Base-by-base conservation (phyloP, 2,888 invertebrate species). In the Beris morrisii region DNA sequence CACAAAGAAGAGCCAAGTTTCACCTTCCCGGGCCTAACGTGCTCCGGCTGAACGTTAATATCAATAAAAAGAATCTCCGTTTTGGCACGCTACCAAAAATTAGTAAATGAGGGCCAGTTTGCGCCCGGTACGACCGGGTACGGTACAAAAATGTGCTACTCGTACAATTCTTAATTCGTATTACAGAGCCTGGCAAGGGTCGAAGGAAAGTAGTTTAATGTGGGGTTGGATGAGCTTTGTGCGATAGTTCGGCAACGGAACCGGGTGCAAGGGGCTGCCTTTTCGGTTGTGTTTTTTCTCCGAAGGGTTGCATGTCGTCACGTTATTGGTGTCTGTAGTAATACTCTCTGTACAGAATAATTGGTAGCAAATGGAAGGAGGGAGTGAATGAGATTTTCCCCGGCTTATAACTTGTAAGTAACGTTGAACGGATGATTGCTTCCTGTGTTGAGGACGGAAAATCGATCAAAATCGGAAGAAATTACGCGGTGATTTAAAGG, bases 281-380 rank as follows among this genome's bases (percentile, higher is more conserved):
- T 13, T 12, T 15, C 43, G 12, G 52, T 15, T 28, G 38, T 15
- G 15, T 9, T 56, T 32, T 15, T 15, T 4, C 52, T 38, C 13
- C 38, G 13, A 65, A 64, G 72, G 73, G 72, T 80, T 77, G 80
- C 80, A 78, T 79, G 80, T 79, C 78, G 78, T 79, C 80, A 80
- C 79, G 80, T 79, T 79, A 78, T 78, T 65, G 52, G 69, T 69
- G 69, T 69, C 67, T 69, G 67, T 56, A 69, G 64, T 69, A 69
- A 69, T 69, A 69, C 65, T 67, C 69, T 65, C 61, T 56, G 67
- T 46, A 63, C 65, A 57, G 57, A 65, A 65, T 69, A 67, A 69
- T 67, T 69, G 69, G 65, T 65, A 59, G 67, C 65, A 67, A 66
- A 65, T 56, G 58, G 58, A 63, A 31, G 22, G 22, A 64, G 58